A percentile compares a stretch with the other conserved stretches of the same genome.
phyloP scores from a whole-genome alignment of 35 echinoderm and acorn worm species.

The Heliocidaris erythrogramma region DNA sequence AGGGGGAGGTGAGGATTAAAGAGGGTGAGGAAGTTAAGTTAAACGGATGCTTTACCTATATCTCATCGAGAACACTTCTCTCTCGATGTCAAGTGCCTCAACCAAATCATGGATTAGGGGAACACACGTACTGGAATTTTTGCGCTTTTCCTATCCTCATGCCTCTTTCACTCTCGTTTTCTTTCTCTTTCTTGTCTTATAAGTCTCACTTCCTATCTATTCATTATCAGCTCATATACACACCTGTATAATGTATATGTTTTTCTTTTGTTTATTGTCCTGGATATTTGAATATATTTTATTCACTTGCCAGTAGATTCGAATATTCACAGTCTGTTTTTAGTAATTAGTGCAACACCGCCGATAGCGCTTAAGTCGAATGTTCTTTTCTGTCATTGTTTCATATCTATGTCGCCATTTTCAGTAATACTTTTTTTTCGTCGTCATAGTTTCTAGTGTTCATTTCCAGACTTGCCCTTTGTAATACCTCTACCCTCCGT shows the following conservation, averaged over 20 bases:
- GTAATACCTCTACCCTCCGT: background rate
- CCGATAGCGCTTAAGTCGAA: no score
- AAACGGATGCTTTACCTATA: constrained; percentile 10
- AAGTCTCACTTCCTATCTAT: background rate
- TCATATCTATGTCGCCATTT: no score
- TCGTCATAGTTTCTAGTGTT: no score
- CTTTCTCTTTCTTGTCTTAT: background rate
- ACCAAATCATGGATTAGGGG: background rate
- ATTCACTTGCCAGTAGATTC: no score
- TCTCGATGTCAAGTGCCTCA: background rate
- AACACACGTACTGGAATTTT: background rate
- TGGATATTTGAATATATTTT: no score
- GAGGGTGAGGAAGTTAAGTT: background rate
- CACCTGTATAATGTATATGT: no score
- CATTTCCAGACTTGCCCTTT: no score
- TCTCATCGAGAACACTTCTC: background rate
- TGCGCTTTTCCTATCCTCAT: background rate
- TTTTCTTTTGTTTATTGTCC: no score
- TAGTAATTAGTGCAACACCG: no score
- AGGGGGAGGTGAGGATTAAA: background rate
- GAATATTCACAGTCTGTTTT: no score
- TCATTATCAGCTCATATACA: background rate
- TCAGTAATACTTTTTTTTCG: no score
- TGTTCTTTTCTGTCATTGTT: no score
- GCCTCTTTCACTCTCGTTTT: background rate